Percentiles rank a stretch among this genome's conserved stretches.
Evolutionary conservation across 2,113 vertebrate genomes (phyloP).

Genomic region (Saguinus midas): DNA sequence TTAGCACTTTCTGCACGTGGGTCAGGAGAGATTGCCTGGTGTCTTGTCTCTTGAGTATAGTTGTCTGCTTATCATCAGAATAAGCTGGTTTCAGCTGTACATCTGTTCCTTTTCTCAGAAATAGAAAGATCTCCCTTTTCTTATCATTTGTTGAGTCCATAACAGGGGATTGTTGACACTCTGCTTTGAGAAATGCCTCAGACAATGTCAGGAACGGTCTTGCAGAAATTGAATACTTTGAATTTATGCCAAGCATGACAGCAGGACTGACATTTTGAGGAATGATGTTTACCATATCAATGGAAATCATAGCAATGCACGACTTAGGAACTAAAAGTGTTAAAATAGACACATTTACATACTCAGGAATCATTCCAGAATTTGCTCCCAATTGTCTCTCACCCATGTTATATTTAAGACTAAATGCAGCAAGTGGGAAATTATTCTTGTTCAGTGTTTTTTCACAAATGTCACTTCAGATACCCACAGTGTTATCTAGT

Average conservation of each 20-base stretch:
- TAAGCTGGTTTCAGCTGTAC: background rate
- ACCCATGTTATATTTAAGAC: background rate
- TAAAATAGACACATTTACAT: background rate
- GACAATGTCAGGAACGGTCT: background rate
- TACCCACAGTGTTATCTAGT: background rate
- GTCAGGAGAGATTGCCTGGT: background rate
- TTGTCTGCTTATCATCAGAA: background rate
- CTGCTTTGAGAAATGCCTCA: background rate
- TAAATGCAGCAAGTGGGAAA: background rate
- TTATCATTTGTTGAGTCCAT: background rate
- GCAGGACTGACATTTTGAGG: slow-evolving; percentile 44
- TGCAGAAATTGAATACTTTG: slow-evolving; percentile 6
- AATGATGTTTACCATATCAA: slow-evolving; percentile 20
- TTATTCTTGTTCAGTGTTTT: slow-evolving; percentile 15
- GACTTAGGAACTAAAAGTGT: slow-evolving; percentile 16
- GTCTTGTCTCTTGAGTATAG: background rate
- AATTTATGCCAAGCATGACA: background rate
- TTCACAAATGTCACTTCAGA: slow-evolving; percentile 53
- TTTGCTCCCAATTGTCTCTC: background rate
- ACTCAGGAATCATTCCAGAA: background rate
- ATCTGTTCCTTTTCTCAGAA: background rate
- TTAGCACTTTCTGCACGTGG: slow-evolving; percentile 8
- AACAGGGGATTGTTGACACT: background rate
- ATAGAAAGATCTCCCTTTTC: background rate
- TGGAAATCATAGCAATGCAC: background rate